These are phyloP conservation scores for Odocoileus hemionus DNA, from an alignment of 2,113 vertebrate species.

Conservation along the genomic window DNA sequence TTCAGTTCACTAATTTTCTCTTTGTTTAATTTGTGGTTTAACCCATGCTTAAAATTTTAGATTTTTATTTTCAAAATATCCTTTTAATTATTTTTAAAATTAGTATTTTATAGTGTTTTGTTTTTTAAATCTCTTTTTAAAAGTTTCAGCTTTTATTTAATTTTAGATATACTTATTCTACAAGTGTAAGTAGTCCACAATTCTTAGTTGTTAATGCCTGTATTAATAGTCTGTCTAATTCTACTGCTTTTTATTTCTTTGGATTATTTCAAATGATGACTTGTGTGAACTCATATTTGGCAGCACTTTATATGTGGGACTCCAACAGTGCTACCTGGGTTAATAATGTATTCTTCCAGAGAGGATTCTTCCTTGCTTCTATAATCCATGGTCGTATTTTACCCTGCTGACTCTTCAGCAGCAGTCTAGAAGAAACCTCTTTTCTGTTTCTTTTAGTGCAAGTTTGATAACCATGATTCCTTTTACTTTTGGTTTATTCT, in stretches of 20 bases:
- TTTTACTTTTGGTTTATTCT: not conserved
- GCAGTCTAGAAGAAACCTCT: not conserved
- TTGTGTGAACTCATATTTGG: not conserved
- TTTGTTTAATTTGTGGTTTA: not conserved
- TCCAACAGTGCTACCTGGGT: not conserved
- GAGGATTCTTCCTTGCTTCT: not conserved
- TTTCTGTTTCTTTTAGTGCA: not conserved
- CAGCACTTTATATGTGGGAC: not conserved
- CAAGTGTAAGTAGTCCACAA: not conserved
- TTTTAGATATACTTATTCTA: not conserved
- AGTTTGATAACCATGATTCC: not conserved
- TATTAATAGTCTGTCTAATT: not conserved
- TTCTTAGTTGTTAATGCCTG: not conserved
- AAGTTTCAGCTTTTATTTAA: not conserved
- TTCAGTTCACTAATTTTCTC: not conserved
- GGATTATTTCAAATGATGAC: not conserved
- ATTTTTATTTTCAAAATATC: not conserved
- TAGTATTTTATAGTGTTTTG: not conserved
- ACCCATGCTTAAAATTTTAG: not conserved
- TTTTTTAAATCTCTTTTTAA: not conserved
- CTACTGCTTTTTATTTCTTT: not conserved
- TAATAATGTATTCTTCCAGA: not conserved
- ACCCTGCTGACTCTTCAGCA: not conserved
- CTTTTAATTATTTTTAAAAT: constrained; percentile 9
- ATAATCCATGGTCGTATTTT: not conserved